Base-by-base conservation (phyloP, 2,113 vertebrate species). In the Thalassoma bifasciatum region DNA sequence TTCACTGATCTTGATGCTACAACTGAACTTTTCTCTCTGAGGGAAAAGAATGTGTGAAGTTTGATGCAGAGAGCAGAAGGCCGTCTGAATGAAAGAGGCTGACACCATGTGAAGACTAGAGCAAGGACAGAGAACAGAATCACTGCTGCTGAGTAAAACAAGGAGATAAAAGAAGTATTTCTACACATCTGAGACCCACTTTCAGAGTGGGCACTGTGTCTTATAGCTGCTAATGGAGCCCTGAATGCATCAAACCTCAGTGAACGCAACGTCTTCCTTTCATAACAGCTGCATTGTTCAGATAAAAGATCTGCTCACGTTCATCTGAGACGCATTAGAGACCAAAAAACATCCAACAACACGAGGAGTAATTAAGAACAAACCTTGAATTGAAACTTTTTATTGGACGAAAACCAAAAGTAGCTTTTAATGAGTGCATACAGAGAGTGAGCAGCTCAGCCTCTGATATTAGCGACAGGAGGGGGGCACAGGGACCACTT, bases 211-310 rank as follows among this genome's bases (percentile, higher is more conserved):
- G 75, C 50, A 46, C 16, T 30, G 38, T 73, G 69, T 82, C 61
- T 71, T 66, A 62, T 64, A 62, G 16, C 76, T 34, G 58, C 63
- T 81, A 83, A 89, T 86, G 82, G 84, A 87, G 51, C 5, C 17
- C 51, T 82, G 78, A 79, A 88, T 84, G 67, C 34, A 61, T 66
- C 60, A 38, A 21, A 65, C 46, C n/a, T 59, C 66, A 75, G 69
- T 30, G 74, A 66, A 51, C 59, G 58, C 30, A 47, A 26, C 47
- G 17, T 21, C 8, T 22, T 79, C 37, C 67, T 75, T 64, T 71
- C 37, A 61, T 61, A 52, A 54, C 14, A 59, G 44, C 37, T 74
- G 64, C 49, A 71, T 62, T 40, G 60, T 60, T 40, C 46, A n/a
- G 19, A 36, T 9, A 68, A 62, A 75, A 54, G 13, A 86, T 74